A percentile compares a stretch with the other conserved stretches of the same genome.
phyloP scores from a whole-genome alignment of 2,797 vertebrate species.

The Coccyzus lansbergi region DNA sequence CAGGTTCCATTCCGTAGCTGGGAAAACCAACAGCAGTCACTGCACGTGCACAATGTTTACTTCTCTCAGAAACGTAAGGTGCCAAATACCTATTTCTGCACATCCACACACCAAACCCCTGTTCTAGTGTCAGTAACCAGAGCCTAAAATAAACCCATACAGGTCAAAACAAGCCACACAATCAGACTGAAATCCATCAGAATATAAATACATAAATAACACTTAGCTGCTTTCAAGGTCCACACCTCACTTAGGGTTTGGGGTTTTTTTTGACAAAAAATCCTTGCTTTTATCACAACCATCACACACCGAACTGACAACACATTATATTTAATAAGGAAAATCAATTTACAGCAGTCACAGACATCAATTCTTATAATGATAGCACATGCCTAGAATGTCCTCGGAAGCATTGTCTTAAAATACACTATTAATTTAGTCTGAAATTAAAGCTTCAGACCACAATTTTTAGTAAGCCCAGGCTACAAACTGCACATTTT shows the following conservation, averaged over 20 bases:
- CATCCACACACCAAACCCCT: not conserved
- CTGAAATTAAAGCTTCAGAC: not conserved
- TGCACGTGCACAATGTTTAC: not conserved
- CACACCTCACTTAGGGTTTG: not conserved
- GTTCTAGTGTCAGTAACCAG: not conserved
- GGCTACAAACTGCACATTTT: not conserved
- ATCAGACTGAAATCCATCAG: not conserved
- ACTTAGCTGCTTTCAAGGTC: not conserved
- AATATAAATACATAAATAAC: not conserved
- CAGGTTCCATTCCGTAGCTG: not conserved
- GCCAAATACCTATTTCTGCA: not conserved
- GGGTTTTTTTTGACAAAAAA: not conserved
- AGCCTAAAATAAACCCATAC: not conserved
- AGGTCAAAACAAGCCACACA: not conserved
- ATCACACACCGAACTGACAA: not conserved
- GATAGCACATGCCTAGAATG: not conserved
- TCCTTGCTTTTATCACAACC: not conserved
- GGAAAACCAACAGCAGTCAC: not conserved
- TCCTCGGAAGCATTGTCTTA: not conserved
- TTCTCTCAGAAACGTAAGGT: not conserved
- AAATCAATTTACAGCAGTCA: not conserved
- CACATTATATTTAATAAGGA: not conserved
- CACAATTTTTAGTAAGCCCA: not conserved
- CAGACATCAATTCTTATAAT: not conserved
- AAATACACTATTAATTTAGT: not conserved